Evolutionary conservation across 2,113 vertebrate genomes (phyloP), one percentile per base, ranked within the genome.

Genomic region (Chionis minor): DNA sequence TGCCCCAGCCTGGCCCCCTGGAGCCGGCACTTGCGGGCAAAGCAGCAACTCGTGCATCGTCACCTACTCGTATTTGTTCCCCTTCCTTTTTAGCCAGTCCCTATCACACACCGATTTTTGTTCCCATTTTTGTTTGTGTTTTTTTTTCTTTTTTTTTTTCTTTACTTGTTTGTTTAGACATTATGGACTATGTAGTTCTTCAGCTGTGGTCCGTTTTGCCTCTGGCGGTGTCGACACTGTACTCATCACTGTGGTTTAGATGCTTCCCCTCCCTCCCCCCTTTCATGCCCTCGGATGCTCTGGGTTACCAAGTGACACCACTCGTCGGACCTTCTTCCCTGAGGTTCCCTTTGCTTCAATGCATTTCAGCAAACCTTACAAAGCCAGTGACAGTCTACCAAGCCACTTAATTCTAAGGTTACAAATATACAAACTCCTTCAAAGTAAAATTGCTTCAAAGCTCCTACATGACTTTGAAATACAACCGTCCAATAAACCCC

Each of bases 321-420:
- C 65, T 14, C 8, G 11, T 10, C 9, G 5, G 28, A 9, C 75
- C n/a, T 45, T 59, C 92, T 78, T 95, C 97, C 93, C 96, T 96
- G 95, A 97, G 96, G 69, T 96, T 81, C 65, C 94, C 85, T 95
- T 55, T 58, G 74, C 67, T 62, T 69, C 82, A 12, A 51, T 27
- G 72, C 51, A 26, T 74, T 88, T 83, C 92, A 79, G 78, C 66
- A 84, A 75, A 28, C n/a, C 26, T 24, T 58, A 80, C 73, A 63
- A 86, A 95, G 83, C 70, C 94, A 86, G 89, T 35, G 63, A 16
- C 23, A 18, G 8, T 24, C 74, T 79, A 85, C 84, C 84, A 20
- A 75, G 59, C 62, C 44, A 16, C 5, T 28, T 40, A 87, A 26
- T 12, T 35, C 45, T 58, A 23, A 52, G 13, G 27, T 58, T 52